These are phyloP conservation scores for Brachionus asplanchnoidis DNA, from an alignment of 1,140 invertebrate species.

Conservation along the genomic window DNA sequence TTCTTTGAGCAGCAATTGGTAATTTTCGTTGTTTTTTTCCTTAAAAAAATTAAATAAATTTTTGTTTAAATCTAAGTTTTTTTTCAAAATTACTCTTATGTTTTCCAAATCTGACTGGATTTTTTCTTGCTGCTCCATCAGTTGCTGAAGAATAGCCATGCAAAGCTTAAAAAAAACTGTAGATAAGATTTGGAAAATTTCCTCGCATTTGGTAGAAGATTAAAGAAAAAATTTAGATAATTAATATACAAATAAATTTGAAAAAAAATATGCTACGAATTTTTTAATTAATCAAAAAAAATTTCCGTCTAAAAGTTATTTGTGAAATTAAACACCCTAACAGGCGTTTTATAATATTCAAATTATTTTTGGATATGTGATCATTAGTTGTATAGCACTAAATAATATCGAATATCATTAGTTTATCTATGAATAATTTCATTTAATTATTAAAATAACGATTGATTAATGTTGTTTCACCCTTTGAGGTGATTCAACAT, in stretches of 20 bases:
- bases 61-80: too few species aligned
- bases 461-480: too few species aligned
- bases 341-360: background rate
- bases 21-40: conserved; percentile 36
- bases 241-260: too few species aligned
- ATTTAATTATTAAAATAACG: too few species aligned
- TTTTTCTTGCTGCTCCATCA: conserved; percentile 13
- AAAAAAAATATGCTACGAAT: too few species aligned
- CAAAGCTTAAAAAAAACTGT: background rate
- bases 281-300: background rate
- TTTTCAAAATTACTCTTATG: background rate
- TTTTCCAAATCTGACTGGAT: conserved; percentile 4
- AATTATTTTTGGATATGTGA: background rate
- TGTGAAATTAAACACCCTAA: background rate
- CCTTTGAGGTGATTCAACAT: too few species aligned
- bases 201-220: too few species aligned
- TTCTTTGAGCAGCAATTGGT: conserved; percentile 2
- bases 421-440: background rate
- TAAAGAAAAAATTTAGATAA: too few species aligned
- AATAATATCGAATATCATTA: background rate
- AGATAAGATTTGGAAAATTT: background rate
- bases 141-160: background rate
- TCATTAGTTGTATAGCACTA: background rate
- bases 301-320: background rate
- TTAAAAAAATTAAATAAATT: background rate